A percentile compares a stretch with the other conserved stretches of the same genome.
phyloP scores from a whole-genome alignment of 23 tunicate genomes.

The Diplosoma virens region DNA sequence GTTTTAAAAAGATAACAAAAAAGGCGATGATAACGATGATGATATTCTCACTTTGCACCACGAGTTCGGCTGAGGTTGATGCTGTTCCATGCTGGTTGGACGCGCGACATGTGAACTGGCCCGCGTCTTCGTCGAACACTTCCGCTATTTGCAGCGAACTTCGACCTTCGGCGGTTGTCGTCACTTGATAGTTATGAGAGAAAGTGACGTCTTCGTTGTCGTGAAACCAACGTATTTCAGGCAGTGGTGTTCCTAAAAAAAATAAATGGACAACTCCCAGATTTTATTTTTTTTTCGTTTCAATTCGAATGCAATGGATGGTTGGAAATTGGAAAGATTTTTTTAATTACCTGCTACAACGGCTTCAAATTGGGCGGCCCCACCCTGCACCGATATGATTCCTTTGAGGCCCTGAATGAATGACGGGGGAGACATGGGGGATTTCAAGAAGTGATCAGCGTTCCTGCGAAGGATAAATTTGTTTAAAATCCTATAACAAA shows the following conservation, averaged over 20 bases:
- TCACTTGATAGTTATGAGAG: conserved; percentile 62
- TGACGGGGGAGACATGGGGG: conserved; percentile 38
- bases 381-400: conserved; percentile 62
- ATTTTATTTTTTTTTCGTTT: neutral
- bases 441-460: too few species aligned
- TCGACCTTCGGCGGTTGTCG: conserved; percentile 37
- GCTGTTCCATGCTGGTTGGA: conserved; percentile 70
- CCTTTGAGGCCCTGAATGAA: conserved; percentile 71
- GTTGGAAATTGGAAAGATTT: neutral
- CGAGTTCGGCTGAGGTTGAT: conserved; percentile 69
- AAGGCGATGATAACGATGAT: too few species aligned
- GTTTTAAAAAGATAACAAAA: too few species aligned
- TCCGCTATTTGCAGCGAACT: conserved; percentile 42
- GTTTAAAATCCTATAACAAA: too few species aligned
- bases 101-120: conserved; percentile 67
- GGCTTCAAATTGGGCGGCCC: conserved; percentile 57
- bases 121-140: conserved; percentile 80
- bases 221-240: conserved; percentile 78
- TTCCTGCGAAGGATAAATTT: too few species aligned
- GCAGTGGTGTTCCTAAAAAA: conserved; percentile 59
- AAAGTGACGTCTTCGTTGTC: conserved; percentile 61
- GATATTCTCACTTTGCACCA: conserved; percentile 58
- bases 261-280: too few species aligned
- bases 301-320: neutral
- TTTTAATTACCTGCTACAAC: conserved; percentile 47